phyloP scores from a whole-genome alignment of 2,113 vertebrate genomes.

The Brachirus orientalis region DNA sequence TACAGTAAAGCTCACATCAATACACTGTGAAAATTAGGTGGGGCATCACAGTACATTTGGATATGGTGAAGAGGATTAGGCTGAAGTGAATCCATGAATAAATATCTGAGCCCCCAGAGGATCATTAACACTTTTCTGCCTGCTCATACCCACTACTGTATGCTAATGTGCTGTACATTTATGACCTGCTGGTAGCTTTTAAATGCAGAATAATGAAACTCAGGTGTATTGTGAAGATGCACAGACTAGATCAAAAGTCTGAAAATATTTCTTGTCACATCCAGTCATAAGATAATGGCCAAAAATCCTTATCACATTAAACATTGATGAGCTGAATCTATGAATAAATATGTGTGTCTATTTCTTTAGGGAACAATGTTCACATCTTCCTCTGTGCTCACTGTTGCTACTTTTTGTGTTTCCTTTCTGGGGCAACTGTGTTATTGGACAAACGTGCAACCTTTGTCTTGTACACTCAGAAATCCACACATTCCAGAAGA shows the following conservation, averaged over 20 bases:
- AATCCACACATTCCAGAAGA: too few relatives aligned
- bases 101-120: constrained; percentile 67
- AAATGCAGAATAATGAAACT: constrained; percentile 66
- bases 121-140: constrained; percentile 72
- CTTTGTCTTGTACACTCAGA: neutral
- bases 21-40: constrained; percentile 29
- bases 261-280: constrained; percentile 48
- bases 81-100: constrained; percentile 70
- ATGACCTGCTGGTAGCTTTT: constrained; percentile 50
- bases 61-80: constrained; percentile 56
- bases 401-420: constrained; percentile 1
- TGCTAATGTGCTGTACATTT: constrained; percentile 65
- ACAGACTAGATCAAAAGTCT: constrained; percentile 45
- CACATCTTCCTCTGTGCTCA: constrained; percentile 13
- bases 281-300: constrained; percentile 25
- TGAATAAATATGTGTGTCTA: constrained; percentile 55
- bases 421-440: too few relatives aligned
- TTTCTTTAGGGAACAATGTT: constrained; percentile 19
- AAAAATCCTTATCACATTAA: constrained; percentile 53
- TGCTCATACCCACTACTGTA: constrained; percentile 53
- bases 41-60: constrained; percentile 47
- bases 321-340: constrained; percentile 61
- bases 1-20: constrained; percentile 50
- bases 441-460: neutral
- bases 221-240: constrained; percentile 43